Conservation (phyloP, 2,888 invertebrate species). For the Perizoma affinitatum region DNA sequence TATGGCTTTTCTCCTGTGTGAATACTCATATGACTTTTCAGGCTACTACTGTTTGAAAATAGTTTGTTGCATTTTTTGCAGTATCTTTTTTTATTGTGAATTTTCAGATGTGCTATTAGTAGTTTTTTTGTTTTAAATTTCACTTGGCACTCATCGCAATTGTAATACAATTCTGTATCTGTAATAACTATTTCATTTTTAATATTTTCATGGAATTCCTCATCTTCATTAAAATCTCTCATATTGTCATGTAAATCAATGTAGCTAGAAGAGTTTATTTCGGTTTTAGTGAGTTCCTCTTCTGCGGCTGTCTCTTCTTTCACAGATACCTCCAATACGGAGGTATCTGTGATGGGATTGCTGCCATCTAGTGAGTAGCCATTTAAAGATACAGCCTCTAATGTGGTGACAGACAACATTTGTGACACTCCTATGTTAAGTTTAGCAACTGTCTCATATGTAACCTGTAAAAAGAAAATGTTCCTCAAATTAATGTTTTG, state of each 20-base stretch:
- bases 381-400: not conserved
- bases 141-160: slow-evolving; percentile 10
- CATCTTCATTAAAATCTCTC: not conserved
- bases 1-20: slow-evolving; percentile 7
- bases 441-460: not conserved
- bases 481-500: not conserved
- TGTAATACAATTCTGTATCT: slow-evolving; percentile 3
- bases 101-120: not conserved
- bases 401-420: not conserved
- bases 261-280: slow-evolving; percentile 1
- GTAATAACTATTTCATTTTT: not conserved
- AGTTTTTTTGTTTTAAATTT: not conserved
- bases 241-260: not conserved
- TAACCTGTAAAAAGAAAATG: slow-evolving; percentile 9
- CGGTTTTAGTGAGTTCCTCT: slow-evolving; percentile 3
- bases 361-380: not conserved
- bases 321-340: slow-evolving; percentile 3
- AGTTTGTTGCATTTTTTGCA: slow-evolving; percentile 7
- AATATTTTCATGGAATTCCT: not conserved
- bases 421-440: not conserved
- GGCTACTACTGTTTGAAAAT: not conserved
- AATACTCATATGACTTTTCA: slow-evolving; percentile 1
- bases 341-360: no score
- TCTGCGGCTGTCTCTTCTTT: slow-evolving; percentile 3
- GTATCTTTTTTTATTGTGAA: not conserved